These are phyloP conservation scores for Tachysurus fulvidraco DNA, from an alignment of 2,113 vertebrate genomes.

Conservation along the genomic window DNA sequence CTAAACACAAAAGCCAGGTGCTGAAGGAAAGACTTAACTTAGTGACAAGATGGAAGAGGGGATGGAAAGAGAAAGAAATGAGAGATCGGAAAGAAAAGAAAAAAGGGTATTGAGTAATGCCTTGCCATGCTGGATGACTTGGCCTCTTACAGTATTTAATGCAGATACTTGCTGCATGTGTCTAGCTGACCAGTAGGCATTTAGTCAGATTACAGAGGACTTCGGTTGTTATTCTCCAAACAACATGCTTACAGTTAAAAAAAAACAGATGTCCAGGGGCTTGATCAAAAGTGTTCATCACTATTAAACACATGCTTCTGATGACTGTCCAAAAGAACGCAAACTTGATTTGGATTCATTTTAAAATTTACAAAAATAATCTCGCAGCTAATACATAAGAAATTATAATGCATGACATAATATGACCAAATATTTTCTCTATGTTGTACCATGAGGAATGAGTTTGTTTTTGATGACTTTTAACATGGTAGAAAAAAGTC, in stretches of 20 bases:
- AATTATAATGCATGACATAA: neutral
- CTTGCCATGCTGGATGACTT: neutral
- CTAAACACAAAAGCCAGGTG: conserved; percentile 74
- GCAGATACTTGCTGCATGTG: conserved; percentile 14
- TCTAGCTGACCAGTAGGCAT: conserved; percentile 64
- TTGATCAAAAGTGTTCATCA: conserved; percentile 48
- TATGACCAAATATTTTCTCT: neutral
- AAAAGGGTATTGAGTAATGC: conserved; percentile 21
- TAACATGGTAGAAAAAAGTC: neutral
- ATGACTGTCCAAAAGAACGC: neutral
- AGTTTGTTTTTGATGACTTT: neutral
- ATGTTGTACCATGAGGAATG: neutral
- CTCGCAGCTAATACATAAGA: neutral
- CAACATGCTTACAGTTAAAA: conserved; percentile 66
- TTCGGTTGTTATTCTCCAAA: conserved; percentile 69
- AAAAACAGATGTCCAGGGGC: conserved; percentile 68
- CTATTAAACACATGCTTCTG: conserved; percentile 13
- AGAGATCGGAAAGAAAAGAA: conserved; percentile 59
- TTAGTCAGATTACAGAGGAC: conserved; percentile 76
- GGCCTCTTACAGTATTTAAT: conserved; percentile 12
- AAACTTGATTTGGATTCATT: neutral
- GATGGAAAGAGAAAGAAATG: conserved; percentile 59
- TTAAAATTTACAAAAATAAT: too few relatives aligned
- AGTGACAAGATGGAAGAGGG: conserved; percentile 39
- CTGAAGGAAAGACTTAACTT: conserved; percentile 47